phyloP scores from a whole-genome alignment of 2,797 vertebrate genomes.

The Hydrocynus forskahlii region DNA sequence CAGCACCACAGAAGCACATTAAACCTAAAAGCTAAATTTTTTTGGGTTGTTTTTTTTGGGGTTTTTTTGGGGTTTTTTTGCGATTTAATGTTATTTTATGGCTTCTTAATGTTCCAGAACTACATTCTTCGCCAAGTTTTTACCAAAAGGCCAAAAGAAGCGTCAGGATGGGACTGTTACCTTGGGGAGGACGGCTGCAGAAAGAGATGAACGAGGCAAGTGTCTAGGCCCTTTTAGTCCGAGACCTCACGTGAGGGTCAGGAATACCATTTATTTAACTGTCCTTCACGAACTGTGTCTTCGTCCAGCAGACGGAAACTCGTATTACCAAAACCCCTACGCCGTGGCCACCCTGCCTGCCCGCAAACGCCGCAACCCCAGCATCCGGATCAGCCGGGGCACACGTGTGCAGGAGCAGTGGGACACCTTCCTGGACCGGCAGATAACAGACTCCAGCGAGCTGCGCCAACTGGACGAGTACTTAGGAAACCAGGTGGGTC shows the following conservation, averaged over 20 bases:
- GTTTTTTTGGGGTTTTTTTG: not conserved
- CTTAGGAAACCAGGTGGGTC: constrained; percentile 88
- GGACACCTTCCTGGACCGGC: constrained; percentile 79
- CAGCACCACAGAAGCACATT: no score
- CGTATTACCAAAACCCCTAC: constrained; percentile 51
- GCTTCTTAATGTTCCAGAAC: not conserved
- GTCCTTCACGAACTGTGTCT: not conserved
- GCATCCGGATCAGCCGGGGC: constrained; percentile 88
- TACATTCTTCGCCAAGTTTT: constrained; percentile 66
- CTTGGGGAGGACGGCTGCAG: constrained; percentile 54
- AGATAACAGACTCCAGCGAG: constrained; percentile 88
- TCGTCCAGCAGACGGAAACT: constrained; percentile 54
- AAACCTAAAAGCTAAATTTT: no score
- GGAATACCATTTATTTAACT: no score
- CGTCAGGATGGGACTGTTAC: constrained; percentile 72
- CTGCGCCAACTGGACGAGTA: constrained; percentile 94
- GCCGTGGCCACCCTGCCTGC: constrained; percentile 44
- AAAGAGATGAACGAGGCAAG: constrained; percentile 58
- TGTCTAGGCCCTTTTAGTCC: not conserved
- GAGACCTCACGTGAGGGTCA: not conserved
- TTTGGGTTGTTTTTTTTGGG: not conserved
- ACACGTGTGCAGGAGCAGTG: constrained; percentile 78
- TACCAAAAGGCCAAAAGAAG: constrained; percentile 72
- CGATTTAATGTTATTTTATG: not conserved
- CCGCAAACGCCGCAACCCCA: constrained; percentile 71